Percentiles rank a stretch among this genome's conserved stretches.
Evolutionary conservation across 2,797 vertebrate genomes (phyloP).

Genomic region (Masticophis lateralis): DNA sequence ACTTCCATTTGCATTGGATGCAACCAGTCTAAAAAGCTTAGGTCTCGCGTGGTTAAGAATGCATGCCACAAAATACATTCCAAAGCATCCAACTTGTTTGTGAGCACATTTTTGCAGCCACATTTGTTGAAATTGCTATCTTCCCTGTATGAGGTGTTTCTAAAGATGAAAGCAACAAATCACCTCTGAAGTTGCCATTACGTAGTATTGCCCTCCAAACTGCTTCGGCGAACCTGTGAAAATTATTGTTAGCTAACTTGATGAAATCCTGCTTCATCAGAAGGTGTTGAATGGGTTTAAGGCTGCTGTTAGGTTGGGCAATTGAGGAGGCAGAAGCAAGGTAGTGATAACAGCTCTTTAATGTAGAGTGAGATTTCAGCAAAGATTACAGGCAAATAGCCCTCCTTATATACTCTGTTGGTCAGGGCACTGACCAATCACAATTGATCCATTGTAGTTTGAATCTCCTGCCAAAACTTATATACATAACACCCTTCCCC

Average conservation of each 20-base stretch:
- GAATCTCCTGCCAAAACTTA: too few species aligned
- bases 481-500: too few species aligned
- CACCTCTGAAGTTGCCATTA: slow-evolving; percentile 78
- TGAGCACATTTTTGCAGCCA: neutral
- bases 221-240: neutral
- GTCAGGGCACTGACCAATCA: too few species aligned
- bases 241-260: slow-evolving; percentile 71
- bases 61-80: neutral
- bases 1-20: neutral
- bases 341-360: too few species aligned
- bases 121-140: neutral
- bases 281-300: slow-evolving; percentile 67
- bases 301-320: slow-evolving; percentile 7
- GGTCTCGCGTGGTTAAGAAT: neutral
- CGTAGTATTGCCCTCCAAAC: slow-evolving; percentile 65
- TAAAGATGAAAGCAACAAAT: neutral
- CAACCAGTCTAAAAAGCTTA: neutral
- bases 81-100: neutral
- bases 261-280: slow-evolving; percentile 67
- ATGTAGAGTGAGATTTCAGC: too few species aligned
- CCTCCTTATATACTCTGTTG: too few species aligned
- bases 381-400: too few species aligned
- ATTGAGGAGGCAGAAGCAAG: too few species aligned
- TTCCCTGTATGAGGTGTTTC: neutral
- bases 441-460: too few species aligned